Percentiles rank a stretch among this genome's conserved stretches.
Evolutionary conservation across 2,888 invertebrate genomes (phyloP).

Genomic region (Spisula solida): DNA sequence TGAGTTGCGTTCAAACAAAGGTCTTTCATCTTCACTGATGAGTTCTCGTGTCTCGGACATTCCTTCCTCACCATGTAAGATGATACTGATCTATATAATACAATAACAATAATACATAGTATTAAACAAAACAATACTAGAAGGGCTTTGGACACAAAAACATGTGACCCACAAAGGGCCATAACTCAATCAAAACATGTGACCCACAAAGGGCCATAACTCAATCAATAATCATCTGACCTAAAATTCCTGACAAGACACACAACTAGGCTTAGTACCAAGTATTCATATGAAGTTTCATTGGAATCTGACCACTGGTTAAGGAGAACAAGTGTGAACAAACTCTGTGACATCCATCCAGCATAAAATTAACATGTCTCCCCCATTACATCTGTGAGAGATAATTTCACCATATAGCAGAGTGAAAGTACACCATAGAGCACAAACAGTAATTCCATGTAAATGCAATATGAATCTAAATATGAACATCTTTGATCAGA

Average conservation of each 20-base stretch:
- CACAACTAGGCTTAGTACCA: too few species aligned
- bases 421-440: too few species aligned
- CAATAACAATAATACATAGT: not conserved
- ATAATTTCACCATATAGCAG: too few species aligned
- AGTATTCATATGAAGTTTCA: too few species aligned
- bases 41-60: constrained; percentile 87
- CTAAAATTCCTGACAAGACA: too few species aligned
- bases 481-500: not conserved
- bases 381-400: too few species aligned
- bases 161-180: not conserved
- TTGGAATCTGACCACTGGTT: too few species aligned
- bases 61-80: constrained; percentile 87
- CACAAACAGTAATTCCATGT: not conserved
- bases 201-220: not conserved
- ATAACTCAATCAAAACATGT: not conserved
- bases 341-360: too few species aligned
- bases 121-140: not conserved
- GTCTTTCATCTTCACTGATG: constrained; percentile 82
- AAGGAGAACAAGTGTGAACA: too few species aligned
- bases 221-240: not conserved
- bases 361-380: too few species aligned
- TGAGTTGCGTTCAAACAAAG: constrained; percentile 87
- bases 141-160: not conserved
- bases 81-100: constrained; percentile 86
- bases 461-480: not conserved